Percentiles rank a stretch among this genome's conserved stretches.
Conservation (phyloP, 1,140 invertebrate genomes). For the Papilio glaucus region DNA sequence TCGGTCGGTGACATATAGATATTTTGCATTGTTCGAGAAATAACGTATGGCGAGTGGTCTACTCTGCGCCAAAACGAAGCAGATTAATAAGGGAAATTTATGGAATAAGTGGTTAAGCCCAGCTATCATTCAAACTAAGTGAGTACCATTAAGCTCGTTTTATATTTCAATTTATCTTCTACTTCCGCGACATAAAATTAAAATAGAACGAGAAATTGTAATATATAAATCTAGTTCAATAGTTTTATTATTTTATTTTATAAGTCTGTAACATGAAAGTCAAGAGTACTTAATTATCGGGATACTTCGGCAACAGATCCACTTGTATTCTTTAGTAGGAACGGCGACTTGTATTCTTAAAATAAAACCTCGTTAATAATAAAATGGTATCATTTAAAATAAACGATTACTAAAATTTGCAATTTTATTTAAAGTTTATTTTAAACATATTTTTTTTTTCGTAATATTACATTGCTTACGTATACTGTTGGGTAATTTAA, state of each 20-base stretch:
- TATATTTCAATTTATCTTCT: constrained; percentile 79
- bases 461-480: too few species aligned
- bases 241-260: neutral
- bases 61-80: constrained; percentile 48
- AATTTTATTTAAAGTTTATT: too few species aligned
- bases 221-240: neutral
- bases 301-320: neutral
- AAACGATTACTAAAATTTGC: too few species aligned
- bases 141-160: constrained; percentile 74
- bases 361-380: neutral
- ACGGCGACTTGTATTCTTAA: neutral
- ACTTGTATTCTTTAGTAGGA: neutral
- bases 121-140: constrained; percentile 78
- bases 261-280: neutral
- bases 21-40: constrained; percentile 1
- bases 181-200: constrained; percentile 75
- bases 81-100: constrained; percentile 73
- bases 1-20: too few species aligned
- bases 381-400: too few species aligned
- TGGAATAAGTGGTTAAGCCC: constrained; percentile 74
- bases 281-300: constrained; percentile 4
- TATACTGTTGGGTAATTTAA: too few species aligned
- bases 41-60: constrained; percentile 40
- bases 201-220: constrained; percentile 43
- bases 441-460: too few species aligned